phyloP scores from a whole-genome alignment of 2,888 invertebrate species.

The Danaus chrysippus region DNA sequence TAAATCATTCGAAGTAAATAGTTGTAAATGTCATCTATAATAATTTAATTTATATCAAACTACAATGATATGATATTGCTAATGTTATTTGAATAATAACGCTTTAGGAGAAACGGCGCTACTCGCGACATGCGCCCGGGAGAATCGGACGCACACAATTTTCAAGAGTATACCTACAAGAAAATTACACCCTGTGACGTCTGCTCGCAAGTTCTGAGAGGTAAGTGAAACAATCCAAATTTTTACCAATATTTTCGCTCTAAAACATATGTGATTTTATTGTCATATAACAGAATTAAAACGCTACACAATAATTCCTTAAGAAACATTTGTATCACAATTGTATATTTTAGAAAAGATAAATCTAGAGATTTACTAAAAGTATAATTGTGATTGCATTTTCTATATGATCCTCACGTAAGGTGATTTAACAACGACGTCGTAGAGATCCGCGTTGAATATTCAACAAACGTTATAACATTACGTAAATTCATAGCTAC shows the following conservation, averaged over 20 bases:
- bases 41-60: neutral
- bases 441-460: neutral
- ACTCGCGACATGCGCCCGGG: conserved; percentile 80
- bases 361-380: too few relatives aligned
- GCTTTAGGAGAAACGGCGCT: conserved; percentile 85
- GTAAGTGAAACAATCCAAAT: conserved; percentile 64
- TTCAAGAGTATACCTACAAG: conserved; percentile 96
- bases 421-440: neutral
- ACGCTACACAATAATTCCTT: too few relatives aligned
- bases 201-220: conserved; percentile 94
- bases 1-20: neutral
- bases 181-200: conserved; percentile 97
- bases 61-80: neutral
- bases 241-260: too few relatives aligned
- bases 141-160: conserved; percentile 88
- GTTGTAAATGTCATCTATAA: too few relatives aligned
- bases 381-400: neutral
- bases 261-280: too few relatives aligned
- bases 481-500: neutral
- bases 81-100: conserved; percentile 6
- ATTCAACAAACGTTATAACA: neutral
- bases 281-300: too few relatives aligned
- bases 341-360: too few relatives aligned
- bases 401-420: conserved; percentile 4
- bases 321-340: too few relatives aligned